These are phyloP conservation scores for Drosophila watanabei DNA, from an alignment of 1,140 invertebrate species.

Conservation along the genomic window DNA sequence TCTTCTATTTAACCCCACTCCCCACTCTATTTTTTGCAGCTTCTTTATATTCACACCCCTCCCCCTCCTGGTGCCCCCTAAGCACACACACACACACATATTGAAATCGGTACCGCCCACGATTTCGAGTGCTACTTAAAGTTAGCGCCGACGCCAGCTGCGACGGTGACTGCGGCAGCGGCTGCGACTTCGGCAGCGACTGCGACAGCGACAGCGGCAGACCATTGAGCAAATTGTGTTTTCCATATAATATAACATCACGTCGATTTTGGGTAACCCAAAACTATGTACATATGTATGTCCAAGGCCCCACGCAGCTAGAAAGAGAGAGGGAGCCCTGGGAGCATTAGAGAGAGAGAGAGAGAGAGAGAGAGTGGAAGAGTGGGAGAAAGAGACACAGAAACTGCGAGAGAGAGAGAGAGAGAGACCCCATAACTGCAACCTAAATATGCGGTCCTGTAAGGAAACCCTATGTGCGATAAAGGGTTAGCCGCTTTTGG, in stretches of 20 bases:
- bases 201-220: slow-evolving; percentile 50
- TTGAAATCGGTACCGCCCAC: slow-evolving; percentile 68
- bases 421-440: slow-evolving; percentile 73
- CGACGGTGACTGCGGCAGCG: slow-evolving; percentile 16
- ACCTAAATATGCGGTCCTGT: slow-evolving; percentile 86
- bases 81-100: slow-evolving; percentile 1
- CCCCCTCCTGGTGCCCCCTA: background rate
- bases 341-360: background rate
- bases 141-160: slow-evolving; percentile 33
- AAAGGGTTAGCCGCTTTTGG: slow-evolving; percentile 86
- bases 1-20: background rate
- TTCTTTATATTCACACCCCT: slow-evolving; percentile 6
- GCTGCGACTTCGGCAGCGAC: slow-evolving; percentile 22
- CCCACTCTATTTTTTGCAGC: background rate
- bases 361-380: slow-evolving; percentile 27
- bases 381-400: slow-evolving; percentile 20
- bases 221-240: slow-evolving; percentile 83
- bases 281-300: slow-evolving; percentile 61
- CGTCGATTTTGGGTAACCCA: slow-evolving; percentile 83
- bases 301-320: slow-evolving; percentile 27
- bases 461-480: slow-evolving; percentile 86
- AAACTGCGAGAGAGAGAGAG: slow-evolving; percentile 19
- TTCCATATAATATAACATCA: slow-evolving; percentile 83
- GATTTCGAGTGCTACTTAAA: slow-evolving; percentile 73
- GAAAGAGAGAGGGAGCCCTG: slow-evolving; percentile 11